Conservation (phyloP, 2,113 vertebrate genomes). For the Pedetes capensis region DNA sequence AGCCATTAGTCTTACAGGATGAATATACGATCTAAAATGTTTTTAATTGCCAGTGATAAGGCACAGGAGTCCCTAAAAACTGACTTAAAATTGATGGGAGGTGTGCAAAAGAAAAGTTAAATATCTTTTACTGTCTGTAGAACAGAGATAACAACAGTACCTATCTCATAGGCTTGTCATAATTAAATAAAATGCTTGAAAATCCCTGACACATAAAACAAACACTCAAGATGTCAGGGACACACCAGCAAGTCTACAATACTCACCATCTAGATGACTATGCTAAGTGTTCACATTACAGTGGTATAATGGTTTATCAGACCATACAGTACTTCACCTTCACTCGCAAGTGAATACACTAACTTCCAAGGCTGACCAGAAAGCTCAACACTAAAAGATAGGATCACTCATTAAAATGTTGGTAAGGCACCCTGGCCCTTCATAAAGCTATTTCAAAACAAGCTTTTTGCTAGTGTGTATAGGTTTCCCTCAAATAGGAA, state of each 20-base stretch:
- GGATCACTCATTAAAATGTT: background rate
- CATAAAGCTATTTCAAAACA: conserved; percentile 13
- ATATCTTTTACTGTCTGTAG: background rate
- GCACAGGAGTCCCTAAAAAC: background rate
- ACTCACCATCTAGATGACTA: background rate
- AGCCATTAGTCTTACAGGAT: background rate
- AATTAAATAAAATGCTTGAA: background rate
- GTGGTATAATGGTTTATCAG: background rate
- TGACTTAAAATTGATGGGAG: background rate
- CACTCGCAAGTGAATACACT: background rate
- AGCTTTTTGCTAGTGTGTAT: background rate
- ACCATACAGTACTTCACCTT: background rate
- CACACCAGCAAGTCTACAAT: background rate
- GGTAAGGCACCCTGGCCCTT: background rate
- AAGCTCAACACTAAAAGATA: background rate
- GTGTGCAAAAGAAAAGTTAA: background rate
- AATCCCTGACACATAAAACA: background rate
- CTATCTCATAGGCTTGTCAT: background rate
- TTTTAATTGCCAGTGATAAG: background rate
- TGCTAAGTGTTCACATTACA: background rate
- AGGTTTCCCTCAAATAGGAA: background rate
- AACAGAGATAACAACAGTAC: background rate
- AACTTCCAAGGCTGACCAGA: background rate
- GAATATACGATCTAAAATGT: background rate
- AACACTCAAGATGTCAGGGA: background rate